A percentile compares a stretch with the other conserved stretches of the same genome.
Evolutionary conservation across 2,888 invertebrate genomes (phyloP).

Genomic region (Dasypolia templi): DNA sequence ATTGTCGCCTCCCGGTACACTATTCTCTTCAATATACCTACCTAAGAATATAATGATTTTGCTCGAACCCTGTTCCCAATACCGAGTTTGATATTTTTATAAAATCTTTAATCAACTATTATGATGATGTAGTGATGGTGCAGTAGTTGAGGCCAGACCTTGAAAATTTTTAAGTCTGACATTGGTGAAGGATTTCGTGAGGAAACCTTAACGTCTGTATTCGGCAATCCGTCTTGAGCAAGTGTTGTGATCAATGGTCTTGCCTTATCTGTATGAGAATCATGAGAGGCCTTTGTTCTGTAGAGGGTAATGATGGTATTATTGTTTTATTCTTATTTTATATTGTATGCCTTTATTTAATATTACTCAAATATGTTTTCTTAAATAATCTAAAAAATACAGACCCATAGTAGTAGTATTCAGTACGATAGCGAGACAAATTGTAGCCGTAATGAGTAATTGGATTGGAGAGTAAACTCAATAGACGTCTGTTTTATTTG

Average conservation of each 20-base stretch:
- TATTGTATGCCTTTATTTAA: no score
- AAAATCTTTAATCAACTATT: background rate
- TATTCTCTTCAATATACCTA: no score
- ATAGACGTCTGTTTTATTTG: slow-evolving; percentile 68
- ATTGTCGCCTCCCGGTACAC: no score
- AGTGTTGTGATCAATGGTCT: no score
- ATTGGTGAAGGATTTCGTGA: no score
- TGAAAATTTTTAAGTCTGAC: no score
- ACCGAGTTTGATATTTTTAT: background rate
- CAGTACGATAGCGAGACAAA: slow-evolving; percentile 51
- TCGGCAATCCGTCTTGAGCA: no score
- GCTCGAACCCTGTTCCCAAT: background rate
- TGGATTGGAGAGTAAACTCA: slow-evolving; percentile 71
- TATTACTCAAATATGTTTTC: background rate
- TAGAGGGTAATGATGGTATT: background rate
- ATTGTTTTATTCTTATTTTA: background rate
- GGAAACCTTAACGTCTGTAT: no score
- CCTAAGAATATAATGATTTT: no score
- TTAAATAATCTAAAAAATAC: background rate
- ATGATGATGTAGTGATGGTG: background rate
- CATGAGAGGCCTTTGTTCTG: background rate
- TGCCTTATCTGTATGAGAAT: background rate
- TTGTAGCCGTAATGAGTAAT: slow-evolving; percentile 75
- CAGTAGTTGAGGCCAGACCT: background rate
- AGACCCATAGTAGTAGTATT: slow-evolving; percentile 26